Conservation (phyloP, 2,888 invertebrate species). For the Nineta flava region DNA sequence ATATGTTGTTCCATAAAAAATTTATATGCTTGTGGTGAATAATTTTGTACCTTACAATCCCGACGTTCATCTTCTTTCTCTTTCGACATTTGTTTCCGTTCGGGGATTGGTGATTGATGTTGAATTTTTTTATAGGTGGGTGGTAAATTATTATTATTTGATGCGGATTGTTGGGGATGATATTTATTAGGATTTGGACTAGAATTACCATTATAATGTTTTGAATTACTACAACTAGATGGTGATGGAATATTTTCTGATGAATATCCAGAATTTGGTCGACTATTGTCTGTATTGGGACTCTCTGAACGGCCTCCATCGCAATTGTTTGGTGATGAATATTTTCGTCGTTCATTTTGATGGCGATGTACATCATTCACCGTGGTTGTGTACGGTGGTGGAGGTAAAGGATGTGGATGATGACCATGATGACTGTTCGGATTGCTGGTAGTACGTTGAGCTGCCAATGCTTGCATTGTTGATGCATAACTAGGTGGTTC, state of each 20-base stretch:
- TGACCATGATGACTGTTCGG: background rate
- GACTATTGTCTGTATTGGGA: slow-evolving; percentile 33
- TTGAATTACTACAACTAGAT: slow-evolving; percentile 1
- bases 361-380: slow-evolving; percentile 24
- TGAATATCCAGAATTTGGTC: slow-evolving; percentile 27
- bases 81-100: slow-evolving; percentile 78
- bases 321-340: slow-evolving; percentile 36
- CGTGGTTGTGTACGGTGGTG: slow-evolving; percentile 45
- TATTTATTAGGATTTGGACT: slow-evolving; percentile 12
- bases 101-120: slow-evolving; percentile 90
- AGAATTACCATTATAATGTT: slow-evolving; percentile 17
- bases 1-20: slow-evolving; percentile 99
- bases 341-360: slow-evolving; percentile 54
- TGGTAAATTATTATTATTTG: slow-evolving; percentile 26
- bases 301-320: slow-evolving; percentile 38
- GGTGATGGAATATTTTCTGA: slow-evolving; percentile 26
- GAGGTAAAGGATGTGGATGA: slow-evolving; percentile 44
- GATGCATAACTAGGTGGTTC: slow-evolving; percentile 87
- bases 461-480: slow-evolving; percentile 60
- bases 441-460: slow-evolving; percentile 14
- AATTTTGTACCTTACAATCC: slow-evolving; percentile 82
- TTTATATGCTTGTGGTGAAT: slow-evolving; percentile 94
- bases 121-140: slow-evolving; percentile 59
- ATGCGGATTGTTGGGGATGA: slow-evolving; percentile 12
- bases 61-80: slow-evolving; percentile 78